phyloP scores from a whole-genome alignment of 2,113 vertebrate species.

The Raphicerus campestris region DNA sequence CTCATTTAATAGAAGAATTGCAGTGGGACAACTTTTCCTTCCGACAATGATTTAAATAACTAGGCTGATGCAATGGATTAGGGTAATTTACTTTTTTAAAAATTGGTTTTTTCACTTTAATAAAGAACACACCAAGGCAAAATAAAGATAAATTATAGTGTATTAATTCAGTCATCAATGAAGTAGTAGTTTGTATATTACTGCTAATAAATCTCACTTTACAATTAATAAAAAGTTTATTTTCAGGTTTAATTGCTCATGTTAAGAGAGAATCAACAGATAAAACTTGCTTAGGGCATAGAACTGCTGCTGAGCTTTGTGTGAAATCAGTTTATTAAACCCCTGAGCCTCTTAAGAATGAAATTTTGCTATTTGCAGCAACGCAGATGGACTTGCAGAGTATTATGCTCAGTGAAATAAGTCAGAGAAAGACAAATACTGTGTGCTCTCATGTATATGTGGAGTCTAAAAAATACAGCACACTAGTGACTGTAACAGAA shows the following conservation, averaged over 20 bases:
- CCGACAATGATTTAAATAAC: not conserved
- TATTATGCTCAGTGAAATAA: not conserved
- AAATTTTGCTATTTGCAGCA: not conserved
- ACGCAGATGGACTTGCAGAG: not conserved
- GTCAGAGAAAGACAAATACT: not conserved
- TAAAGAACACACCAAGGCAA: slow-evolving; percentile 36
- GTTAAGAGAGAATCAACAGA: not conserved
- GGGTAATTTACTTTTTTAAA: not conserved
- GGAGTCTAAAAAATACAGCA: not conserved
- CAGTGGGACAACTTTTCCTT: not conserved
- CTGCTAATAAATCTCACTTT: slow-evolving; percentile 49
- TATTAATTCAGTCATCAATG: slow-evolving; percentile 23
- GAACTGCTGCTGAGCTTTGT: not conserved
- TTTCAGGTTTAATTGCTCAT: slow-evolving; percentile 36
- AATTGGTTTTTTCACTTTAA: not conserved
- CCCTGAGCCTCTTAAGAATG: not conserved
- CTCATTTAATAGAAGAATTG: not conserved
- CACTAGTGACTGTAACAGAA: not conserved
- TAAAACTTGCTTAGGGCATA: not conserved
- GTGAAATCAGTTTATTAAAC: not conserved
- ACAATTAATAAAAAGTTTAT: slow-evolving; percentile 44
- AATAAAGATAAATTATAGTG: slow-evolving; percentile 32
- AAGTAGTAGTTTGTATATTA: not conserved
- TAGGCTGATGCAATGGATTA: not conserved
- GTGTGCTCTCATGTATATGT: too few species aligned